These are phyloP conservation scores for Aplodontia rufa DNA, from an alignment of 2,113 vertebrate genomes.

Conservation along the genomic window DNA sequence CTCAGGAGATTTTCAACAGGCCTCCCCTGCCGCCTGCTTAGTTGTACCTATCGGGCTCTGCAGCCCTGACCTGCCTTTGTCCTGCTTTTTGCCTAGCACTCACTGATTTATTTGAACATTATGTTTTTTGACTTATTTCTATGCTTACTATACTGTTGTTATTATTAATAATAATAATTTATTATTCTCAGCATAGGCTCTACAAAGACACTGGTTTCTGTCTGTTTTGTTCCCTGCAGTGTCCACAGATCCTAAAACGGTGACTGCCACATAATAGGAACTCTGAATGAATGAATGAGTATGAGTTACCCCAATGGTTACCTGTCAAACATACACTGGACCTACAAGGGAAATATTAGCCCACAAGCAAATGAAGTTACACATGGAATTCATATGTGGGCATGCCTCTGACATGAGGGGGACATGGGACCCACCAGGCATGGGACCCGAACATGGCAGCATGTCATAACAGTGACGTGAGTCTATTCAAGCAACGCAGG, in stretches of 20 bases:
- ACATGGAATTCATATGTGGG: background rate
- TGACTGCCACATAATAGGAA: background rate
- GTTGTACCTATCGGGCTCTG: rapidly evolving
- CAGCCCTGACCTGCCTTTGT: background rate
- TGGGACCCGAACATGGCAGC: background rate
- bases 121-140: background rate
- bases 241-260: background rate
- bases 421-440: background rate
- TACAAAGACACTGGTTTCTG: background rate
- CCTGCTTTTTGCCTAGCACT: background rate
- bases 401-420: background rate
- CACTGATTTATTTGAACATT: background rate
- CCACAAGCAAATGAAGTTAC: background rate
- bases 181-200: background rate
- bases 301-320: background rate
- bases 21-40: background rate
- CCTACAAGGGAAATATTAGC: background rate
- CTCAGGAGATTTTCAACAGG: background rate
- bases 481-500: background rate
- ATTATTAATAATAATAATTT: background rate
- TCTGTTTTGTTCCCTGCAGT: background rate
- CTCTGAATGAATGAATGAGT: background rate
- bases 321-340: background rate
- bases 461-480: background rate
- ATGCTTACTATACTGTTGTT: background rate